Percentiles rank a stretch among this genome's conserved stretches.
Evolutionary conservation across 2,888 invertebrate species (phyloP).

Genomic region (Volucella inflata): DNA sequence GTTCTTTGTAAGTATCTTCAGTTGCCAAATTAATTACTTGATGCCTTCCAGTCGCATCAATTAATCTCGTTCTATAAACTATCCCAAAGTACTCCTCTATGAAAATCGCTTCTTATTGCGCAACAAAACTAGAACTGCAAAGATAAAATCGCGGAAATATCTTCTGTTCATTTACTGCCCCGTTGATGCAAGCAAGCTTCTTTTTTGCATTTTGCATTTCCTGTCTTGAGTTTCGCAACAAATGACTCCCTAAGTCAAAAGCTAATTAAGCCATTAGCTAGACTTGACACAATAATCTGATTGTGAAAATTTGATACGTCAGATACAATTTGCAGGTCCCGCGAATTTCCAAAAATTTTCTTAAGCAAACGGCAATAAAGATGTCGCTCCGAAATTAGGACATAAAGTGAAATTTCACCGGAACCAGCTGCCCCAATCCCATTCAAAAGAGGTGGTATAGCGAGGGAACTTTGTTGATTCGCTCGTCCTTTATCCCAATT

Average conservation of each 20-base stretch:
- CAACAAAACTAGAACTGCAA: too few relatives aligned
- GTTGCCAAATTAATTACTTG: too few relatives aligned
- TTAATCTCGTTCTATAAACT: too few relatives aligned
- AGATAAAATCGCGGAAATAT: too few relatives aligned
- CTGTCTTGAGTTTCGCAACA: not conserved
- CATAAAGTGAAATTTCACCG: slow-evolving; percentile 61
- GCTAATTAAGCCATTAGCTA: slow-evolving; percentile 54
- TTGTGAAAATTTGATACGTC: slow-evolving; percentile 35
- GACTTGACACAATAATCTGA: slow-evolving; percentile 57
- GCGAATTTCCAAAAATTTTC: slow-evolving; percentile 6
- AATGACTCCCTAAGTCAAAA: slow-evolving; percentile 31
- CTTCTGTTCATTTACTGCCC: too few relatives aligned
- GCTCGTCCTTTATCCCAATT: slow-evolving; percentile 17
- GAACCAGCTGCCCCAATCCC: slow-evolving; percentile 11
- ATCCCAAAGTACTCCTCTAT: too few relatives aligned
- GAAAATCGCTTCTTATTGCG: too few relatives aligned
- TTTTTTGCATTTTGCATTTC: not conserved
- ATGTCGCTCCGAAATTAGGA: slow-evolving; percentile 49
- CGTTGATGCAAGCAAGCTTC: too few relatives aligned
- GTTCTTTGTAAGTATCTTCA: too few relatives aligned
- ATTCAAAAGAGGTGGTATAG: not conserved
- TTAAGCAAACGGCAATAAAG: slow-evolving; percentile 50
- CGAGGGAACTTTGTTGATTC: slow-evolving; percentile 14
- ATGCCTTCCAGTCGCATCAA: too few relatives aligned
- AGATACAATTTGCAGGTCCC: slow-evolving; percentile 32